Evolutionary conservation across 1,140 invertebrate species (phyloP), one percentile per base, ranked within the genome.

Genomic region (Zaprionus taronus): DNA sequence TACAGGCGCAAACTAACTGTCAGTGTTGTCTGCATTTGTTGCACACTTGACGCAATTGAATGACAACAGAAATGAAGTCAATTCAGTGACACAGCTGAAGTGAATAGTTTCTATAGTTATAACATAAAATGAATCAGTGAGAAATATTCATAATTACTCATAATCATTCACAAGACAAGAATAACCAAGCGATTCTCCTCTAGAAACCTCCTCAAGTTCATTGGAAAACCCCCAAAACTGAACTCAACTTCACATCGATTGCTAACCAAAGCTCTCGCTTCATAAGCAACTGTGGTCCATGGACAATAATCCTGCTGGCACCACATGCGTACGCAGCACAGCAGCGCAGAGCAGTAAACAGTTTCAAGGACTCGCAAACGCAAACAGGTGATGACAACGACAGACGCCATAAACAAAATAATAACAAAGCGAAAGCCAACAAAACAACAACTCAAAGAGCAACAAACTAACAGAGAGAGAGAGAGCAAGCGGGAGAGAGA

Each of bases 371-470:
- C 89, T 91, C 57, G 38, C 64, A 81, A 84, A 91, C 90, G 89
- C 89, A 90, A 91, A 91, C 89, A 91, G 89, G 89, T 91, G 89
- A 91, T 83, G 84, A 82, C 81, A 84, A 77, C 77, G 66, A 60
- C 61, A 64, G 64, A 24, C 74, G 60, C 72, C 67, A 90, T 84
- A 90, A 87, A 81, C 85, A 90, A 84, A 89, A 89, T 89, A 89
- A 89, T 90, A 89, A 89, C 85, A 89, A 87, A 85, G 63, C 84
- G 65, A 63, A 77, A 58, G 53, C 49, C 64, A 78, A 60, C 55
- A 56, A 6, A 56, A 38, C 49, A 62, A 60, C 41, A 72, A 69
- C 63, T 69, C 55, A 56, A 74, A 87, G 80, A 77, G 72, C 62
- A 73, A 41, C 60, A 61, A 57, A 51, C 56, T 36, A 55, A 61